phyloP scores from a whole-genome alignment of 2,113 vertebrate genomes.

The Tenebrosternarchus preto region DNA sequence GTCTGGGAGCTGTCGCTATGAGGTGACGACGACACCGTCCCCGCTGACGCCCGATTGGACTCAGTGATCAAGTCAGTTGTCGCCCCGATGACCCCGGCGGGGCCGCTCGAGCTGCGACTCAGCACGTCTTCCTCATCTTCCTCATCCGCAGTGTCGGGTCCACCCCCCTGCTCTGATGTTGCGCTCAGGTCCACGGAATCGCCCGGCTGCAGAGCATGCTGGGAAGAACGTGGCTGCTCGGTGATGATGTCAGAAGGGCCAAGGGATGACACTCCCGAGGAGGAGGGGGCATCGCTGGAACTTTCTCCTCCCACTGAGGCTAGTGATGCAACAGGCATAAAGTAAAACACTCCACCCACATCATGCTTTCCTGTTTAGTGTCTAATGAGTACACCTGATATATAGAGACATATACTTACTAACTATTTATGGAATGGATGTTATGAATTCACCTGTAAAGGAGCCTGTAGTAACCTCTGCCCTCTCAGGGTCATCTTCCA shows the following conservation, averaged over 20 bases:
- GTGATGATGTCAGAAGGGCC: conserved; percentile 89
- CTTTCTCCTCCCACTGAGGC: conserved; percentile 79
- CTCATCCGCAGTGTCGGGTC: conserved; percentile 74
- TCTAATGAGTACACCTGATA: no score
- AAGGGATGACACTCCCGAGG: conserved; percentile 73
- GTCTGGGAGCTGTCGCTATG: conserved; percentile 97
- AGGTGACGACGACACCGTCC: conserved; percentile 77
- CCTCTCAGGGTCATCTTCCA: conserved; percentile 90
- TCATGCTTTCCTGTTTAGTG: neutral
- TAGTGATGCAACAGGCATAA: conserved; percentile 52
- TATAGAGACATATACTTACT: no score
- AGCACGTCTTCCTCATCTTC: conserved; percentile 77
- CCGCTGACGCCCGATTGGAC: conserved; percentile 54
- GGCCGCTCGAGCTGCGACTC: conserved; percentile 87
- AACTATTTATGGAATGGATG: neutral
- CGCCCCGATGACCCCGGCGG: conserved; percentile 72
- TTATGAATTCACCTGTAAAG: conserved; percentile 79
- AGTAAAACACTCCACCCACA: neutral
- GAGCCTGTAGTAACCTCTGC: conserved; percentile 80
- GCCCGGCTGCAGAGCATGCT: conserved; percentile 85
- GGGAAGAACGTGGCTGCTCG: conserved; percentile 89
- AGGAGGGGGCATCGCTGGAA: conserved; percentile 67
- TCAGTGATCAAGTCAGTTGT: conserved; percentile 65
- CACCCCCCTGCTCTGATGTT: conserved; percentile 79
- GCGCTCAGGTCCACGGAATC: conserved; percentile 84